Base-by-base conservation (phyloP, 2,888 invertebrate genomes). In the Tenthredo scrophulariae region DNA sequence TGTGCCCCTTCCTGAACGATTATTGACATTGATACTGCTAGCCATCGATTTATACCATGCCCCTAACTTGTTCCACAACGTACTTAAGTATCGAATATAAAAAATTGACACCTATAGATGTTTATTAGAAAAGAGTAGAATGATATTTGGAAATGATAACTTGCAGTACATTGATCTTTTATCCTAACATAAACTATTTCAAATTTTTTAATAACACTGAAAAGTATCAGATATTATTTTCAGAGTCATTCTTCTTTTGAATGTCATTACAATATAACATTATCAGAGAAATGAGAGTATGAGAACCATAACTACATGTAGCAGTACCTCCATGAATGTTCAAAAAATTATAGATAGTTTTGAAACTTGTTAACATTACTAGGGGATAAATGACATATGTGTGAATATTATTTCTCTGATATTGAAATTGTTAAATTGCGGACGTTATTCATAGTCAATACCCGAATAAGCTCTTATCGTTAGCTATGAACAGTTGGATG, bases 1-100 rank as follows among this genome's bases (percentile, higher is more conserved):
- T 80, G 62, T 80, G 22, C 37, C 40, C 62, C 40, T 80, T 62
- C 80, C 80, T 80, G 80, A 80, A 80, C 80, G 80, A 62, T 62
- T 80, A 80, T 80, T 80, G 40, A 80, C 22, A 80, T 37, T 40
- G n/a, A 54, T 37, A 62, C 29, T 37, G 33, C 54, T 54, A 77
- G 33, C 54, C 33, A 62, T 80, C 80, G 62, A 40, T 50, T 62
- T 62, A 80, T 50, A 80, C 22, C 62, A 62, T 80, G 40, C 58
- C 80, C 62, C 58, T 74, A 80, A 80, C 26, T 80, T 62, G 62
- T 62, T 40, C 62, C 62, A 80, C 40, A 62, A 37, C 80, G 33
- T 80, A 62, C 29, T 22, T 4, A 62, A 58, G 40, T 80, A 80
- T 22, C 40, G 15, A 80, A 5, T 40, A 79, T 37, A 40, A 18